Conservation (phyloP, 1,140 invertebrate species). For the Meloidogyne chitwoodi region DNA sequence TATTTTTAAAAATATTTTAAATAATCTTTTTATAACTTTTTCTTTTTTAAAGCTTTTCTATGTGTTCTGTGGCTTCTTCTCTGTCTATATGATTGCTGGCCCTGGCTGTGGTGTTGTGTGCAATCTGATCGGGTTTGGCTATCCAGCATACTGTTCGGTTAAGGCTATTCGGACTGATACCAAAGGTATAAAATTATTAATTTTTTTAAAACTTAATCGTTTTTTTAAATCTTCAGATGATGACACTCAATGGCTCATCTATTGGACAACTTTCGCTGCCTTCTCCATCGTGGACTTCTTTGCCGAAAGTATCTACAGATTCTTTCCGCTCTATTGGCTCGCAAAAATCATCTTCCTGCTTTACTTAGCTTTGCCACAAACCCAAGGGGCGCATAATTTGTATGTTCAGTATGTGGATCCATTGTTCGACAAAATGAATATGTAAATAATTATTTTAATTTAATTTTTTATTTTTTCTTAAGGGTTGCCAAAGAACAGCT, state of each 20-base stretch:
- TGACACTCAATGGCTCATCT: conserved; percentile 15
- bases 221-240: conserved; percentile 6
- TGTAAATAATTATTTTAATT: not conserved
- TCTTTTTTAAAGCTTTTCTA: not conserved
- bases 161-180: not conserved
- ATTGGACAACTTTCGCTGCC: conserved; percentile 1
- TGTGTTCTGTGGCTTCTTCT: not conserved
- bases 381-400: not conserved
- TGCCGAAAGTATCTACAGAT: not conserved
- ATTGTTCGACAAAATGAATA: not conserved
- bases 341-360: not conserved
- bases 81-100: conserved; percentile 83
- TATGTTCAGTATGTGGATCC: conserved; percentile 3
- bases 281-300: conserved; percentile 5
- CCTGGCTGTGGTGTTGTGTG: conserved; percentile 87
- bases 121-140: conserved; percentile 86
- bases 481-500: not conserved
- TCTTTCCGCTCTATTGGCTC: not conserved
- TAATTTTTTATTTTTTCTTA: not conserved
- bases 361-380: conserved; percentile 1
- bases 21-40: not conserved
- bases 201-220: not conserved
- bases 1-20: not conserved
- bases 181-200: not conserved
- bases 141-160: conserved; percentile 82